Conservation (phyloP, 2,113 vertebrate species). For the Columbina picui region DNA sequence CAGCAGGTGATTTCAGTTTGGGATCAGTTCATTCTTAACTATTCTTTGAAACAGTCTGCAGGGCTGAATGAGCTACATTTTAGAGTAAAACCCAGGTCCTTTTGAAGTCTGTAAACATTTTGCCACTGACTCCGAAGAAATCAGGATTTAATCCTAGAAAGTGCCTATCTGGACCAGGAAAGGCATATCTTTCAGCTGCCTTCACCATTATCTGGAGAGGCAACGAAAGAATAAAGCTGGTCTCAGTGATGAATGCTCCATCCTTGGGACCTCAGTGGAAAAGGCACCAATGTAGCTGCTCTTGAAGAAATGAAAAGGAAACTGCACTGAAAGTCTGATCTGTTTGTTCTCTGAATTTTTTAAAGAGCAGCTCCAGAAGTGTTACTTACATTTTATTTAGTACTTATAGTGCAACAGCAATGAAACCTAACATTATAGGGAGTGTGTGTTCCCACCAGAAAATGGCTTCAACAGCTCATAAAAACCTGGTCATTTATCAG, state of each 20-base stretch:
- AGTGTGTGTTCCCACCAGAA: constrained; percentile 53
- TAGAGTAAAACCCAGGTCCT: background rate
- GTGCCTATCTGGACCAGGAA: background rate
- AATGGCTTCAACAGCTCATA: constrained; percentile 43
- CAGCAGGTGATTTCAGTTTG: background rate
- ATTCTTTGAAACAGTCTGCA: background rate
- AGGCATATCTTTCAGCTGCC: background rate
- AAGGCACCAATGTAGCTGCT: background rate
- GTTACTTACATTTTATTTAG: constrained; percentile 43
- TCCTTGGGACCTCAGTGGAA: background rate
- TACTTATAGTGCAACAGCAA: background rate
- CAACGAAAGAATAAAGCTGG: background rate
- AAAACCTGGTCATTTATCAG: constrained; percentile 48
- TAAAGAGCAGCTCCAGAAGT: constrained; percentile 23
- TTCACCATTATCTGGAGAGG: background rate
- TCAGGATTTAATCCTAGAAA: background rate
- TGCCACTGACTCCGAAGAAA: background rate
- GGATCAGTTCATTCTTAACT: background rate
- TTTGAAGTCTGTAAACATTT: background rate
- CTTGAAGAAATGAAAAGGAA: background rate
- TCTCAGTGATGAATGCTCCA: background rate
- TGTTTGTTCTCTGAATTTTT: constrained; percentile 1
- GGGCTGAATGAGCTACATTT: background rate
- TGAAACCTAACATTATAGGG: constrained; percentile 52
- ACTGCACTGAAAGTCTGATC: background rate